A percentile compares a stretch with the other conserved stretches of the same genome.
Evolutionary conservation across 2,797 vertebrate species (phyloP).

Genomic region (Aphelocoma californica): DNA sequence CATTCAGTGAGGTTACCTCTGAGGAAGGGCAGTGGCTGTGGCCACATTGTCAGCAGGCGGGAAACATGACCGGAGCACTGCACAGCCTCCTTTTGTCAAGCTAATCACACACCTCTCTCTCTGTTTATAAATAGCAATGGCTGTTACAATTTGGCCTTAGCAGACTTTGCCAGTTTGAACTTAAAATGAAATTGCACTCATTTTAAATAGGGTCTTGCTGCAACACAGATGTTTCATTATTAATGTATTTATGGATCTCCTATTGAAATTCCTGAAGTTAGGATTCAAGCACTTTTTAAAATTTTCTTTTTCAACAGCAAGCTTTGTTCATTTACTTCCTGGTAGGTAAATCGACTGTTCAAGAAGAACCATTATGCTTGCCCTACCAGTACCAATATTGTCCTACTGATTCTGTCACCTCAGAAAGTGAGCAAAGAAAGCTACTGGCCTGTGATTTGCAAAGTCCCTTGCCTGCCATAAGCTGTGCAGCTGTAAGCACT

Average conservation of each 20-base stretch:
- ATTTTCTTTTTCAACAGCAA: neutral
- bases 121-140: neutral
- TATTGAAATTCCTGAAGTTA: neutral
- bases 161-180: neutral
- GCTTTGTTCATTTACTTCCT: neutral
- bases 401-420: neutral
- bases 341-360: neutral
- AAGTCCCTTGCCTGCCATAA: neutral
- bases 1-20: neutral
- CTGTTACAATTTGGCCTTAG: neutral
- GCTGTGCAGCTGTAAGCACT: neutral
- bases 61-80: neutral
- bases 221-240: neutral
- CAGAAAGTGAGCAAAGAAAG: neutral
- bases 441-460: neutral
- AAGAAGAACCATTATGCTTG: neutral
- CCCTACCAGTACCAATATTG: neutral
- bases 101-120: neutral
- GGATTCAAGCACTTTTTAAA: fast-evolving
- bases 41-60: neutral
- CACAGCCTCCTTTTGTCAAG: neutral
- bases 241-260: neutral
- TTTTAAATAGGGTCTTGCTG: neutral
- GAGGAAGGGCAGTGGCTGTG: neutral
- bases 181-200: neutral